Evolutionary conservation across 2,113 vertebrate genomes (phyloP).

Genomic region (Nyctibius bracteatus): DNA sequence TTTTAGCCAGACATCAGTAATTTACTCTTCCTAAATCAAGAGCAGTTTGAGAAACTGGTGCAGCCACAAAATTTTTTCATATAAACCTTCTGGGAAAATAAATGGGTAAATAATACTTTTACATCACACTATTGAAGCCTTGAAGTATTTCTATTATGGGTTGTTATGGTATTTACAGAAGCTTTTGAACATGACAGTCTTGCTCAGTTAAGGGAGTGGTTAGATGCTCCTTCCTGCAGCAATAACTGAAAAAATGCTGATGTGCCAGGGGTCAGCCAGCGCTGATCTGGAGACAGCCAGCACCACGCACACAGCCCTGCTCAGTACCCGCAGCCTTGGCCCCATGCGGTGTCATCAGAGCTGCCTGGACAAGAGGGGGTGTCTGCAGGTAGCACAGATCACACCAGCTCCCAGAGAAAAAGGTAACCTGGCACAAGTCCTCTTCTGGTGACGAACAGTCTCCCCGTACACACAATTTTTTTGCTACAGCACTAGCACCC

Average conservation of each 20-base stretch:
- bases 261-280: rapidly evolving
- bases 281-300: rapidly evolving
- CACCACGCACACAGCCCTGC: background rate
- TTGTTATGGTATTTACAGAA: background rate
- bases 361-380: background rate
- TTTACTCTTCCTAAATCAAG: background rate
- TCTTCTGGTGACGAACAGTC: background rate
- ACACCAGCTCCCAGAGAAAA: background rate
- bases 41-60: background rate
- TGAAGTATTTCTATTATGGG: background rate
- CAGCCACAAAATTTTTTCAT: background rate
- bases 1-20: background rate
- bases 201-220: background rate
- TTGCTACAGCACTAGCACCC: background rate
- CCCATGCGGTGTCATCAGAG: rapidly evolving
- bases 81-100: background rate
- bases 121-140: rapidly evolving
- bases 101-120: background rate
- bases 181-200: background rate
- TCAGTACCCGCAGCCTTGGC: rapidly evolving
- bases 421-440: background rate
- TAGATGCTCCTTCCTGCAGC: background rate
- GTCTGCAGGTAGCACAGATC: background rate
- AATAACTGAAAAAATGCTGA: background rate
- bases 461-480: background rate